Percentiles rank a stretch among this genome's conserved stretches.
Evolutionary conservation across 2,888 invertebrate species (phyloP).

Genomic region (Branchipolynoe longqiensis): DNA sequence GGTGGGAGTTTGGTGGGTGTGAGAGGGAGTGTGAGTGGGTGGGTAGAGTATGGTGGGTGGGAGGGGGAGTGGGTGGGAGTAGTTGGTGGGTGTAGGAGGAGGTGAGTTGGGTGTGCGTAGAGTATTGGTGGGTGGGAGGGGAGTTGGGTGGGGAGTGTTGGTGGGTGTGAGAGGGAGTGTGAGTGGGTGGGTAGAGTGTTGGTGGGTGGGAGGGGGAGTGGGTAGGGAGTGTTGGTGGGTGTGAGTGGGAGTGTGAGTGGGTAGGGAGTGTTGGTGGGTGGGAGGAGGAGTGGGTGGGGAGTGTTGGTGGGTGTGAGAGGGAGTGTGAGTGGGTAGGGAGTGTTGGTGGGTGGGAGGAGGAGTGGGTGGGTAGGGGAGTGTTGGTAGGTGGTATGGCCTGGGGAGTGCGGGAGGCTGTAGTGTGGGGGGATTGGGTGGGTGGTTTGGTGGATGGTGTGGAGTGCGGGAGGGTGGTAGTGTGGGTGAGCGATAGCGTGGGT

Average conservation of each 20-base stretch:
- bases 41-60: neutral
- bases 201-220: slow-evolving; percentile 84
- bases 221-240: slow-evolving; percentile 82
- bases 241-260: slow-evolving; percentile 77
- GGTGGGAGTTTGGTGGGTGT: neutral
- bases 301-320: slow-evolving; percentile 63
- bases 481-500: slow-evolving; percentile 34
- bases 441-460: slow-evolving; percentile 77
- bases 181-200: too few relatives aligned
- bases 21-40: neutral
- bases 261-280: slow-evolving; percentile 78
- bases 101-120: slow-evolving; percentile 38
- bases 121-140: slow-evolving; percentile 68
- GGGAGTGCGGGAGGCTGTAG: slow-evolving; percentile 84
- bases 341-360: too few relatives aligned
- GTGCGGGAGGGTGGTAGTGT: slow-evolving; percentile 63
- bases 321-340: too few relatives aligned
- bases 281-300: too few relatives aligned
- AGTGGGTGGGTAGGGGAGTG: neutral
- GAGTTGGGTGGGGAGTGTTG: slow-evolving; percentile 85
- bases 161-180: too few relatives aligned
- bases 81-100: neutral
- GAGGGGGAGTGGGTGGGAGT: neutral
- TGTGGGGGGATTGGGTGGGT: slow-evolving; percentile 72
- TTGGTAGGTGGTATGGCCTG: too few relatives aligned